Evolutionary conservation across 2,888 invertebrate species (phyloP), one percentile per base, ranked within the genome.

Genomic region (Nasonovia ribisnigri): DNA sequence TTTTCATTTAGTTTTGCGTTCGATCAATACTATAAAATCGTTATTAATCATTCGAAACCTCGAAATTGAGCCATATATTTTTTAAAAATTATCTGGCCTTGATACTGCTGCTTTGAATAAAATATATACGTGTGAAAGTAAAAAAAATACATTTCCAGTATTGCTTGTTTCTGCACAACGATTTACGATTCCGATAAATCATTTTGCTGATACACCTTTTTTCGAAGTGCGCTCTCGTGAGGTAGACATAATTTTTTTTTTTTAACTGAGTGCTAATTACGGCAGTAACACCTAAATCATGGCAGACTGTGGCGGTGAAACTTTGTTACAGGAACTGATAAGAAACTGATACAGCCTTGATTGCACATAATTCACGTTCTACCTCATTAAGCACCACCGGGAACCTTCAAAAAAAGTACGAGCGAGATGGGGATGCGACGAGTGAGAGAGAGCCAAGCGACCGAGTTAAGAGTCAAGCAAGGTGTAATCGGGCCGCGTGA

Each of bases 301-400:
- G 48, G 90, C 87, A 87, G 90, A 90, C 60, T 86, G 90, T 36
- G 86, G 86, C 93, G 93, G 93, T 90, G 93, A 93, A 93, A 93
- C 90, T 93, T 93, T 93, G 93, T 60, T 86, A 90, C 93, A 67
- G 93, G 93, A 93, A 93, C 93, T 86, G 93, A 93, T 93, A 93
- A 93, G 93, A 90, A 93, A 93, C 93, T 90, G 93, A 93, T 93
- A 93, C 89, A 42, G 77, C 46, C 93, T 93, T 90, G 93, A 93
- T 93, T 93, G 93, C 90, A 43, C 93, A 93, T 93, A 93, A 93
- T 93, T 93, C 93, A 93, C 90, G 90, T 90, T 93, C 86, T 93
- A 93, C 93, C 93, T 93, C 93, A 93, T 93, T 93, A 93, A 93
- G 86, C 93, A 60, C 84, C 51, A 48, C 84, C 87, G 67, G 48